phyloP scores from a whole-genome alignment of 2,888 invertebrate species.

The Brachyopa scutellaris region DNA sequence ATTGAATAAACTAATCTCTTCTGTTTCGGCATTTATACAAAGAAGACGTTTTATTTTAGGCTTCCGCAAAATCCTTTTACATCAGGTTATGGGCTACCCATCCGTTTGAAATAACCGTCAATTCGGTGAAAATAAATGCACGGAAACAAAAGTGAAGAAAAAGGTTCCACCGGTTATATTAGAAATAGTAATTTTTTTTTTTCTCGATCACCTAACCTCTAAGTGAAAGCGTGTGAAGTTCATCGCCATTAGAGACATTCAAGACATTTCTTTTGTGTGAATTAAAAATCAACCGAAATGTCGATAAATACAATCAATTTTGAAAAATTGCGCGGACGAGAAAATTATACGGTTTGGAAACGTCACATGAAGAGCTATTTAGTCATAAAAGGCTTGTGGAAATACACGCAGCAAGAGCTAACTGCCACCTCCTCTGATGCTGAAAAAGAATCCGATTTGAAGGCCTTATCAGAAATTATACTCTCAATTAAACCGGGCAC shows the following conservation, averaged over 20 bases:
- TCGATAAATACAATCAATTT: neutral
- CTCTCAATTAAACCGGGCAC: neutral
- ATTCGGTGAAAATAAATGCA: neutral
- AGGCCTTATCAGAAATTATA: constrained; percentile 9
- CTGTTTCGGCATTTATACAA: too few species aligned
- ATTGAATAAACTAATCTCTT: too few species aligned
- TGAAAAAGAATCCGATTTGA: constrained; percentile 10
- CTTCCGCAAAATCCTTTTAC: too few species aligned
- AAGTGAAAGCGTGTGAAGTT: constrained; percentile 5
- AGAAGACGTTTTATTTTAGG: too few species aligned
- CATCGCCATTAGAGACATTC: neutral
- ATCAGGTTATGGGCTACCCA: neutral
- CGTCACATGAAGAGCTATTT: constrained; percentile 17
- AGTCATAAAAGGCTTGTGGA: constrained; percentile 19
- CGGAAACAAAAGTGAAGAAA: neutral
- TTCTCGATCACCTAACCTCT: neutral
- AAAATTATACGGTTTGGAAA: constrained; percentile 19
- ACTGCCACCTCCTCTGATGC: neutral
- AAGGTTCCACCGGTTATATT: neutral
- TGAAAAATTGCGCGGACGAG: constrained; percentile 14
- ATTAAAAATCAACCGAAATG: neutral
- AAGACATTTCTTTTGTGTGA: neutral
- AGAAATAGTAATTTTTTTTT: neutral
- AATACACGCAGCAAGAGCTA: constrained; percentile 2
- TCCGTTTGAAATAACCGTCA: constrained; percentile 7